Conservation (phyloP, 2,797 vertebrate genomes). For the Lutjanus argentimaculatus region DNA sequence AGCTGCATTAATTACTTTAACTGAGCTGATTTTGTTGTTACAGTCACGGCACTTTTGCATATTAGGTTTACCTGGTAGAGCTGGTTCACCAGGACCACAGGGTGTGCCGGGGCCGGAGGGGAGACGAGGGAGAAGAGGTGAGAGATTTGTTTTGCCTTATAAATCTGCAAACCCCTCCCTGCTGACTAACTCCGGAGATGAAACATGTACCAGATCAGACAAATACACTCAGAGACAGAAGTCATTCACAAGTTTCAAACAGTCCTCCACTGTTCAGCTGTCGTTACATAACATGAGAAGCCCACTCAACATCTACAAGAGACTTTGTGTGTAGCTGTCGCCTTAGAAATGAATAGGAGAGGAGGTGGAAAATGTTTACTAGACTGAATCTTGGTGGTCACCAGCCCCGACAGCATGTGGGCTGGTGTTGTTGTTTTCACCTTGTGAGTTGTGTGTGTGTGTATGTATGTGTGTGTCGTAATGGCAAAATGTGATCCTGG, state of each 20-base stretch:
- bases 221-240: slow-evolving; percentile 21
- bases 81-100: slow-evolving; percentile 85
- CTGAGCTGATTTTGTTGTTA: background rate
- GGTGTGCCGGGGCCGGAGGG: slow-evolving; percentile 87
- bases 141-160: slow-evolving; percentile 6
- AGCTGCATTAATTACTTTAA: background rate
- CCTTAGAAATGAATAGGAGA: background rate
- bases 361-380: slow-evolving; percentile 5
- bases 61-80: slow-evolving; percentile 76
- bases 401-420: too few species aligned
- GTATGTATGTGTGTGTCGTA: too few species aligned
- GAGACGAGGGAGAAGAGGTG: slow-evolving; percentile 91
- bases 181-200: background rate
- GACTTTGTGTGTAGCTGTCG: slow-evolving; percentile 19
- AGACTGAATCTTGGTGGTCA: background rate
- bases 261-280: slow-evolving; percentile 42
- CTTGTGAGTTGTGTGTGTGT: too few species aligned
- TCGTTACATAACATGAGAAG: slow-evolving; percentile 30
- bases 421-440: background rate
- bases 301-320: slow-evolving; percentile 39
- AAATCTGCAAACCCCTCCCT: background rate
- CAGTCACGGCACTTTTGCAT: background rate
- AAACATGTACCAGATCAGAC: background rate
- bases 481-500: too few species aligned
- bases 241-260: slow-evolving; percentile 41